These are phyloP conservation scores for Cnemophilus loriae DNA, from an alignment of 2,113 vertebrate genomes.

Conservation along the genomic window DNA sequence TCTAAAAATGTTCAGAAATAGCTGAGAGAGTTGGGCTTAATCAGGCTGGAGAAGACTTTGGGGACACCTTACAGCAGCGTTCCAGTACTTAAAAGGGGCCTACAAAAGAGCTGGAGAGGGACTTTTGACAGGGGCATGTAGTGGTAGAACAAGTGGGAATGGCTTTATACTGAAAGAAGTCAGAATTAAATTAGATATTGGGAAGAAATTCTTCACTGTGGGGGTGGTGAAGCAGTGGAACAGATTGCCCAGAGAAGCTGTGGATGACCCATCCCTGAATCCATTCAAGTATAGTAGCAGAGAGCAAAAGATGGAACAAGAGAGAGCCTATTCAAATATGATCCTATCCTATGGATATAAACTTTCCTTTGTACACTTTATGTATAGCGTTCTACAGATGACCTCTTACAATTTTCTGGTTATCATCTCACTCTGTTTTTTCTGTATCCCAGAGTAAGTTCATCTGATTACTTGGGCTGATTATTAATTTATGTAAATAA, in stretches of 20 bases:
- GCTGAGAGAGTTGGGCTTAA: background rate
- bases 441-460: background rate
- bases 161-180: background rate
- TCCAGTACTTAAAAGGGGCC: background rate
- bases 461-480: background rate
- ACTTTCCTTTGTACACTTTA: background rate
- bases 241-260: background rate
- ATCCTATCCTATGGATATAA: background rate
- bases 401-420: background rate
- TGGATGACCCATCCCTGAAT: background rate
- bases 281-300: background rate
- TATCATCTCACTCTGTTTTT: background rate
- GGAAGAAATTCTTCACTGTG: background rate
- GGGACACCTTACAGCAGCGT: background rate
- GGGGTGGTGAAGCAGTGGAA: background rate
- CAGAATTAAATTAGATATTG: too few relatives aligned
- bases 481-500: background rate
- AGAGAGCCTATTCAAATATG: background rate
- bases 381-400: background rate
- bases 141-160: background rate
- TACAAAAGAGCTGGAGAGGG: background rate
- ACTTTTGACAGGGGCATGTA: fast-evolving
- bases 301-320: background rate
- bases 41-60: background rate
- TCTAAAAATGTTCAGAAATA: background rate